A percentile compares a stretch with the other conserved stretches of the same genome.
Conservation (phyloP, 1,140 invertebrate genomes). For the Aphaenogaster ashmeadi region DNA sequence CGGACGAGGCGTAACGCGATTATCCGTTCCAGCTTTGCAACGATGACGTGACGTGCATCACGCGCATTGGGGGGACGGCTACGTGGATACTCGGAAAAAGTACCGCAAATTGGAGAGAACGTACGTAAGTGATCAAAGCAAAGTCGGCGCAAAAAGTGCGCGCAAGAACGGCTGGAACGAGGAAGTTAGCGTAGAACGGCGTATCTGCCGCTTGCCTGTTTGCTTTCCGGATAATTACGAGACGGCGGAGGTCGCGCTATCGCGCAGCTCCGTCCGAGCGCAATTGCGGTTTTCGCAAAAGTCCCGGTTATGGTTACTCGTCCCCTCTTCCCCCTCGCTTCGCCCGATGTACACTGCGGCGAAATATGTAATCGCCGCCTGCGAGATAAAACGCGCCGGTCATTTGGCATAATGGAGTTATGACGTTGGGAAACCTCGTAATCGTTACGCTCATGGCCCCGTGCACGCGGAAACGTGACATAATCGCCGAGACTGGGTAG, state of each 20-base stretch:
- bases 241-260: constrained; percentile 17
- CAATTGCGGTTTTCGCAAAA: constrained; percentile 32
- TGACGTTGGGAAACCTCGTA: background rate
- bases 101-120: background rate
- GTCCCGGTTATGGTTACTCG: background rate
- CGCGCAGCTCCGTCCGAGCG: background rate
- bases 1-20: constrained; percentile 16
- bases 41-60: constrained; percentile 27
- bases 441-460: constrained; percentile 13
- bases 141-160: background rate
- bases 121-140: constrained; percentile 18
- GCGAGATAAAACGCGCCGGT: constrained; percentile 43
- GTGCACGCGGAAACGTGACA: background rate
- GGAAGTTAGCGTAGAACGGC: background rate
- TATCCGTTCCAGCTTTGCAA: constrained; percentile 24
- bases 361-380: constrained; percentile 46
- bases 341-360: background rate
- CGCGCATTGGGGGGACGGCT: background rate
- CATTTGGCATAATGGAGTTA: constrained; percentile 31
- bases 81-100: background rate
- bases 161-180: background rate
- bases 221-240: constrained; percentile 48
- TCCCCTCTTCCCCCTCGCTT: too few relatives aligned
- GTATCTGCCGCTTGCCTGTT: background rate
- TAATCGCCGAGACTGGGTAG: background rate